Base-by-base conservation (phyloP, 2,113 vertebrate genomes). In the Tupaia tana region DNA sequence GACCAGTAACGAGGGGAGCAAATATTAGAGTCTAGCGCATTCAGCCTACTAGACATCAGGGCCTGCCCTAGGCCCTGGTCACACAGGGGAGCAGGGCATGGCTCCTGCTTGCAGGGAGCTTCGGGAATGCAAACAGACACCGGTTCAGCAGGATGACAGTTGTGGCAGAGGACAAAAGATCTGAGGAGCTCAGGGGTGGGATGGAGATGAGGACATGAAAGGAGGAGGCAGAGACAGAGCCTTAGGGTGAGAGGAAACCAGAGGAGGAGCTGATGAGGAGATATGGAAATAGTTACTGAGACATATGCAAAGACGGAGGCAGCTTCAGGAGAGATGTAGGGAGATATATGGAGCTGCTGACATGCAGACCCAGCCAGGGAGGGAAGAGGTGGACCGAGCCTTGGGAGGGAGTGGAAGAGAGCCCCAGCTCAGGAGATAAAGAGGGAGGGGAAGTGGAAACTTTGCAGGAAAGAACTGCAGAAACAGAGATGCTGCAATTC, bases 151-250 rank as follows among this genome's bases (percentile, higher is more conserved):
- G 71, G 8, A 63, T 71, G 90, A 64, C 31, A 56, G 75, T 67
- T 25, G 9, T 74, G 90, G 61, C 63, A 75, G 16, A 61, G 86
- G 86, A 75, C 91, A 82, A 82, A 29, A 89, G 74, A 64, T 94
- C 73, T 70, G 27, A 91, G 90, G 83, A 80, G 77, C 43, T 1
- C 93, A 79, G 43, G 52, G 43, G 25, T 71, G 58, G 71, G 59
- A 56, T 3, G 11, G 58, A 67, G 83, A n/a, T 83, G 71, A 95
- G 84, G 74, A 61, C 63, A 9, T 6, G 63, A 19, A 24, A 69
- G 89, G 59, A 24, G 67, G 77, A 67, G 82, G 79, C 70, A 70
- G 93, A 87, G 34, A 71, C 19, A n/a, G 59, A 52, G 61, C 69
- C 91, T 81, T 27, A 2, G 87, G 79, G 58, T 52, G 64, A 75